These are phyloP conservation scores for Propithecus perrieri DNA, from an alignment of 2,797 vertebrate genomes.

Conservation along the genomic window DNA sequence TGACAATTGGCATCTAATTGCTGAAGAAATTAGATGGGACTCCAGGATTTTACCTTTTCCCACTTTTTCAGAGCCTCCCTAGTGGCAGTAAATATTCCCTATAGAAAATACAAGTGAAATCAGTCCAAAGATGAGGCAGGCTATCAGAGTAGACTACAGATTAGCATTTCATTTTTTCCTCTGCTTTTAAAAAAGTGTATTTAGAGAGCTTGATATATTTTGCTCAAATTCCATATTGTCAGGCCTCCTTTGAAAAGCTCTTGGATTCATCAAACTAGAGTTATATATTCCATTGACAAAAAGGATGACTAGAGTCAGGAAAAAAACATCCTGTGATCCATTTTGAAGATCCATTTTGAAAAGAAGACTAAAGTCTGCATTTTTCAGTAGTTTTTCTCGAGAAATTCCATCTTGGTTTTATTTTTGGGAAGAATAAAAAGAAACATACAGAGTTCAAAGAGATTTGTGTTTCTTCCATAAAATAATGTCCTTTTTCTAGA, in stretches of 20 bases:
- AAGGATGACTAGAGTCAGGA: neutral
- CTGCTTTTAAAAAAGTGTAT: neutral
- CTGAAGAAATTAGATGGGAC: neutral
- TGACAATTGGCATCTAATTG: neutral
- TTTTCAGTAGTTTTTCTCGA: constrained; percentile 1
- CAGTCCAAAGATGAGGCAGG: neutral
- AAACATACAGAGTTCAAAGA: neutral
- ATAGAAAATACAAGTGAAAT: neutral
- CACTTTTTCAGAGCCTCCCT: neutral
- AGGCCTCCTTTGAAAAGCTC: neutral
- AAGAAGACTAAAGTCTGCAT: neutral
- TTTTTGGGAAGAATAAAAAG: neutral
- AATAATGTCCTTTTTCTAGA: neutral
- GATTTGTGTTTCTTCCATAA: neutral
- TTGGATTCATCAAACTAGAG: neutral
- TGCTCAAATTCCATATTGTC: neutral
- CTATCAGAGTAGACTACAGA: neutral
- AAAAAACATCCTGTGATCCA: neutral
- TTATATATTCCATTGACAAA: neutral
- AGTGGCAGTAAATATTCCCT: neutral
- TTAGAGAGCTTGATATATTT: neutral
- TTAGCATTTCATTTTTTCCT: neutral
- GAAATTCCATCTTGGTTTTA: constrained; percentile 14
- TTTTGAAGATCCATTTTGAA: constrained; percentile 22
- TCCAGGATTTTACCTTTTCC: neutral